Percentiles rank a stretch among this genome's conserved stretches.
phyloP scores from a whole-genome alignment of 1,140 invertebrate genomes.

The Apocrypta bakeri region DNA sequence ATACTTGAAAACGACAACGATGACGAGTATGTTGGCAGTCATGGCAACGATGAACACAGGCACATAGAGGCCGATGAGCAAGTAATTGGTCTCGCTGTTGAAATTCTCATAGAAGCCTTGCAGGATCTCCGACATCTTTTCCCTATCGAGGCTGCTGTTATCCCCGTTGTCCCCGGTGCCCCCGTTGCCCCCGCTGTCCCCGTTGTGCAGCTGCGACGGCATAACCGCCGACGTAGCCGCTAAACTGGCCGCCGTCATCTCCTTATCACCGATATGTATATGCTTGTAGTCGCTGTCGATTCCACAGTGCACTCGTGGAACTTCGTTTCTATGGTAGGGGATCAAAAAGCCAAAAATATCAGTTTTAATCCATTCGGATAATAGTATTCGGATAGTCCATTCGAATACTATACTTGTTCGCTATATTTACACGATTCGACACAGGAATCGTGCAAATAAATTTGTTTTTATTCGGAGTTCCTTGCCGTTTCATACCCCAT shows the following conservation, averaged over 20 bases:
- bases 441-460: no score
- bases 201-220: background rate
- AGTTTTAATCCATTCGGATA: no score
- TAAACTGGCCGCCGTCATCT: background rate
- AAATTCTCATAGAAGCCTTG: conserved; percentile 58
- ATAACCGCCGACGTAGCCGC: background rate
- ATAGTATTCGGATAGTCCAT: no score
- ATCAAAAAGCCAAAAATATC: background rate
- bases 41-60: conserved; percentile 77
- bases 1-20: conserved; percentile 80
- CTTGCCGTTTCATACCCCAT: no score
- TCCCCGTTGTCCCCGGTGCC: background rate
- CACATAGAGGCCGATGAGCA: conserved; percentile 78
- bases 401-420: no score
- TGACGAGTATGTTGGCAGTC: conserved; percentile 79
- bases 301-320: background rate
- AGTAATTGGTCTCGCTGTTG: conserved; percentile 57
- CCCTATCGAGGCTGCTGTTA: conserved; percentile 31
- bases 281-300: background rate
- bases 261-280: no score
- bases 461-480: no score
- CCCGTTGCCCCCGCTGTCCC: no score
- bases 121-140: conserved; percentile 52
- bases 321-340: background rate
- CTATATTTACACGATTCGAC: no score